Evolutionary conservation across 2,888 invertebrate genomes (phyloP), one percentile per base, ranked within the genome.

Genomic region (Polydrusus cervinus): DNA sequence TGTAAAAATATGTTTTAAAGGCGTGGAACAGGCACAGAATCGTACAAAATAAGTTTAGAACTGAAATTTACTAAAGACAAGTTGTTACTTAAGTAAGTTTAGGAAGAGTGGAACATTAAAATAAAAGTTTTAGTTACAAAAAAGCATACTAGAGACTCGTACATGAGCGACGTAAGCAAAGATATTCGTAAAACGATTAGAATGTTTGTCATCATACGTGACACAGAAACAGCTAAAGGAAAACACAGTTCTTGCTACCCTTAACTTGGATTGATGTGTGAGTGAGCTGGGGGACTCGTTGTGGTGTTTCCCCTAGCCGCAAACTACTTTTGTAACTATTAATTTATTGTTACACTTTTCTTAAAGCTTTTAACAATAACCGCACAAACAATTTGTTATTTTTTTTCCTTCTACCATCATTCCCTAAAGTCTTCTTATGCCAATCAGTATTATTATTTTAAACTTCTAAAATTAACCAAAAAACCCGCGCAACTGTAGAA

Each of bases 391-490:
- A 14, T 30, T 45, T 25, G 20, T 47, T 49, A 45, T 0, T 38
- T 16, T 51, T 61, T 43, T 7, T 30, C 16, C 43, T 43, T 14
- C 2, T 51, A 25, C 69, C 38, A 60, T 45, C 57, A 18, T 60
- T 10, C 45, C 60, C 45, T 25, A 10, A 49, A 47, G 69, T 69
- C 69, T 69, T 69, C 69, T 69, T 61, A 69, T 13, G 49, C 61
- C 69, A 60, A 38, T 47, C 69, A 69, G 69, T 69, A 69, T 69
- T 69, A 69, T 45, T 53, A 53, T 53, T 45, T 61, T 40, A 40
- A 55, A 55, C 55, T 14, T 7, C 55, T 55, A 18, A 10, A 30
- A 34, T 34, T 8, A 10, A 34, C 3, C 34, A 51, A 34, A 34
- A 34, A 45, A 45, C 0, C 25, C 13, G 45, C 62, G 45, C 25